Conservation (phyloP, 2,888 invertebrate species). For the Nomada ruficornis region DNA sequence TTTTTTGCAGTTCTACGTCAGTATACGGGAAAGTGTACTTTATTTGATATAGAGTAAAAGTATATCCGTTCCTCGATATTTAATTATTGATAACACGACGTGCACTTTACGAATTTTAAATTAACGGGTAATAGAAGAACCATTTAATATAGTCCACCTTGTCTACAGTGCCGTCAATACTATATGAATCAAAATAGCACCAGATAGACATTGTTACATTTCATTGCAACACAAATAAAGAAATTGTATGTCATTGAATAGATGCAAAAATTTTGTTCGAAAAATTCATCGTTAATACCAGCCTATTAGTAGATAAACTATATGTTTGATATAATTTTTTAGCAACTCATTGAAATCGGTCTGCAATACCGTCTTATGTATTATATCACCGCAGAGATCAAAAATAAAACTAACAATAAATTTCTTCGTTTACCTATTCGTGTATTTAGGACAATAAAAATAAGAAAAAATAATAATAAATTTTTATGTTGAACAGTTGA, state of each 20-base stretch:
- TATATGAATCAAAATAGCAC: constrained; percentile 33
- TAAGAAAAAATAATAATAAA: constrained; percentile 24
- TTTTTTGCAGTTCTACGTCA: not conserved
- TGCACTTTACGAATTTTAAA: not conserved
- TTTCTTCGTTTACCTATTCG: constrained; percentile 14
- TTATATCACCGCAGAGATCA: constrained; percentile 69
- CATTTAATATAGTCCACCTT: constrained; percentile 16
- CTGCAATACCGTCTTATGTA: constrained; percentile 71
- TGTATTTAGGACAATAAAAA: not conserved
- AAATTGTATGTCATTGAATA: not conserved
- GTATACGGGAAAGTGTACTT: not conserved
- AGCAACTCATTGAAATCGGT: constrained; percentile 66
- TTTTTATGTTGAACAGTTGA: constrained; percentile 41
- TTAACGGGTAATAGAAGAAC: constrained; percentile 8
- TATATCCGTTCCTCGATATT: not conserved
- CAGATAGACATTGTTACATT: not conserved
- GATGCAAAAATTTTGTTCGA: not conserved
- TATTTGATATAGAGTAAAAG: not conserved
- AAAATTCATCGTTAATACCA: not conserved
- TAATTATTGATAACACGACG: constrained; percentile 6
- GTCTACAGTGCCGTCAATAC: constrained; percentile 54
- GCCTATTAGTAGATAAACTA: not conserved
- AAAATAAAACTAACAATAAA: constrained; percentile 41
- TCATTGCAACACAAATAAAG: not conserved
- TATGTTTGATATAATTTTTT: constrained; percentile 24